phyloP scores from a whole-genome alignment of 2,888 invertebrate genomes.

The Adela reaumurella region DNA sequence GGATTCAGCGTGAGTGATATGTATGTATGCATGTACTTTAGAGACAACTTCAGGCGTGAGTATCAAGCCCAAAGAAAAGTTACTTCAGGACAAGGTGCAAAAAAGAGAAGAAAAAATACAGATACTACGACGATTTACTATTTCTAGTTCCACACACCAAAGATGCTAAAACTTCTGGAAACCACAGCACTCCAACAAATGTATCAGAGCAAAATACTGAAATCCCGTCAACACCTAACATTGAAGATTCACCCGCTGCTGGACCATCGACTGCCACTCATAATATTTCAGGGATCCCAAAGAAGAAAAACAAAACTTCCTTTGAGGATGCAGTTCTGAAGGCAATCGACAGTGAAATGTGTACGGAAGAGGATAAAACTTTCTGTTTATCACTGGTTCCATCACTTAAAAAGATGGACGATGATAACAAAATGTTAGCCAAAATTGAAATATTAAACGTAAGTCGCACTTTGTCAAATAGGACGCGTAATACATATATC shows the following conservation, averaged over 20 bases:
- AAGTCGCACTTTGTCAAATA: conserved; percentile 7
- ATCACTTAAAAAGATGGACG: conserved; percentile 10
- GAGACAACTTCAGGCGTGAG: too few species aligned
- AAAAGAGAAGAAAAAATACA: conserved; percentile 11
- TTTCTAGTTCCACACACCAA: conserved; percentile 12
- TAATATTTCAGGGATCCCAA: conserved; percentile 4
- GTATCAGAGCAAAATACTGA: conserved; percentile 1
- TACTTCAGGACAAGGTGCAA: too few species aligned
- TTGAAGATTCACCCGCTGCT: not conserved
- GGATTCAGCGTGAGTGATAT: too few species aligned
- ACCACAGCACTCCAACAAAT: conserved; percentile 8
- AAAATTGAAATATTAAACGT: conserved; percentile 12
- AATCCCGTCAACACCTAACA: not conserved
- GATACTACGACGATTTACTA: conserved; percentile 11
- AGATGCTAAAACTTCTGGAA: conserved; percentile 7
- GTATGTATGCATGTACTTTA: too few species aligned
- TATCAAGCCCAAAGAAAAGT: too few species aligned
- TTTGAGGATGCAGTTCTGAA: conserved; percentile 9
- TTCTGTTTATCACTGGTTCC: conserved; percentile 10
- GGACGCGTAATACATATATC: not conserved
- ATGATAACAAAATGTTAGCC: conserved; percentile 9
- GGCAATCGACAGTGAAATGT: conserved; percentile 7
- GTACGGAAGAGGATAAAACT: conserved; percentile 10
- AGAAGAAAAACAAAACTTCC: conserved; percentile 6
- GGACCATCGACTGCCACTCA: not conserved